Evolutionary conservation across 2,888 invertebrate genomes (phyloP).

Genomic region (Tricholauxania praeusta): DNA sequence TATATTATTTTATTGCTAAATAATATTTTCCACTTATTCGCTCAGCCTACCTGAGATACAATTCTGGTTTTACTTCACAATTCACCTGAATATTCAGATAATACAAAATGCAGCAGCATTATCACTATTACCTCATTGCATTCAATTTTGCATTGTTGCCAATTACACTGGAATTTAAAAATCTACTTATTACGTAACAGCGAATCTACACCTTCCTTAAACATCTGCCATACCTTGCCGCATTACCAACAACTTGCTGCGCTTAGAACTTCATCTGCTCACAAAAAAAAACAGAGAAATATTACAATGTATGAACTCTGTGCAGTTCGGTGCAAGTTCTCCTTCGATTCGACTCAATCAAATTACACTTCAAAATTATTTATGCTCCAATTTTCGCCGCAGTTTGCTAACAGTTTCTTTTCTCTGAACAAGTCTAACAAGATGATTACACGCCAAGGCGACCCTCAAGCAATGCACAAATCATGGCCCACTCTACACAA

Average conservation of each 20-base stretch:
- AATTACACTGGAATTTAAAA: conserved; percentile 22
- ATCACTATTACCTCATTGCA: background rate
- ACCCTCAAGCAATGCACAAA: conserved; percentile 31
- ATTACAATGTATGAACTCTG: background rate
- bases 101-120: too few species aligned
- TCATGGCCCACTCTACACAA: conserved; percentile 21
- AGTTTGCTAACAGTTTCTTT: conserved; percentile 13
- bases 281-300: too few species aligned
- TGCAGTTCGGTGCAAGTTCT: background rate
- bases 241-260: too few species aligned
- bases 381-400: conserved; percentile 44
- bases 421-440: conserved; percentile 31
- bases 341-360: conserved; percentile 33
- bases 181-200: conserved; percentile 31
- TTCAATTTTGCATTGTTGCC: background rate
- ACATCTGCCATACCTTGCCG: background rate
- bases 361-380: conserved; percentile 47
- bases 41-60: background rate
- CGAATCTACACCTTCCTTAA: conserved; percentile 4
- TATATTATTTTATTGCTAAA: background rate
- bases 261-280: too few species aligned
- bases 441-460: conserved; percentile 33
- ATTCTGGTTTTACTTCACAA: too few species aligned
- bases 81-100: too few species aligned
- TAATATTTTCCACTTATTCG: background rate